A percentile compares a stretch with the other conserved stretches of the same genome.
These are phyloP conservation scores for Catamblyrhynchus diadema DNA, from an alignment of 2,797 vertebrate genomes.

Conservation along the genomic window DNA sequence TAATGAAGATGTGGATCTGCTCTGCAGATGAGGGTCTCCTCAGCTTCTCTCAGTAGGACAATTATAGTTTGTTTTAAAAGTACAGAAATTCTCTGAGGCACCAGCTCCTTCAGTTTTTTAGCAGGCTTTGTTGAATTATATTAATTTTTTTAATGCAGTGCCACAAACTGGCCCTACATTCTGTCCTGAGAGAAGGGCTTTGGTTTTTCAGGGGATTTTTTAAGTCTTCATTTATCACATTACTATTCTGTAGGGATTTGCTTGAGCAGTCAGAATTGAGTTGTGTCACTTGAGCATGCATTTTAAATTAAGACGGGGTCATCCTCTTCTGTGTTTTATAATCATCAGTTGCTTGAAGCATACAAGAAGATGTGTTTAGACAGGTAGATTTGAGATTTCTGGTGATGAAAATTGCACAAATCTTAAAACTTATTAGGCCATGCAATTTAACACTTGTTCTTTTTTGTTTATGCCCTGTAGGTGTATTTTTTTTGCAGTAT, in stretches of 20 bases:
- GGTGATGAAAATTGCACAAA: neutral
- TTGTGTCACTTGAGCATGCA: neutral
- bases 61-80: slow-evolving; percentile 43
- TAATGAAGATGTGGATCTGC: slow-evolving; percentile 63
- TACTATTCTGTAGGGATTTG: slow-evolving; percentile 26
- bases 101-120: slow-evolving; percentile 9
- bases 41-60: neutral
- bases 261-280: neutral
- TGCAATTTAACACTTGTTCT: neutral
- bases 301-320: slow-evolving; percentile 35
- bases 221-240: slow-evolving; percentile 5
- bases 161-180: neutral
- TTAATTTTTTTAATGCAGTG: neutral
- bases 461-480: neutral
- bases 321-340: neutral
- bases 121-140: slow-evolving; percentile 37
- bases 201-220: neutral
- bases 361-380: neutral
- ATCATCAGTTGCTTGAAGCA: slow-evolving; percentile 12
- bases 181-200: neutral
- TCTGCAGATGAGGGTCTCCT: slow-evolving; percentile 26
- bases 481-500: neutral
- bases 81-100: slow-evolving; percentile 26
- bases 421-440: neutral
- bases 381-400: neutral